Conservation (phyloP, 23 tunicate species). For the Ascidia mentula region DNA sequence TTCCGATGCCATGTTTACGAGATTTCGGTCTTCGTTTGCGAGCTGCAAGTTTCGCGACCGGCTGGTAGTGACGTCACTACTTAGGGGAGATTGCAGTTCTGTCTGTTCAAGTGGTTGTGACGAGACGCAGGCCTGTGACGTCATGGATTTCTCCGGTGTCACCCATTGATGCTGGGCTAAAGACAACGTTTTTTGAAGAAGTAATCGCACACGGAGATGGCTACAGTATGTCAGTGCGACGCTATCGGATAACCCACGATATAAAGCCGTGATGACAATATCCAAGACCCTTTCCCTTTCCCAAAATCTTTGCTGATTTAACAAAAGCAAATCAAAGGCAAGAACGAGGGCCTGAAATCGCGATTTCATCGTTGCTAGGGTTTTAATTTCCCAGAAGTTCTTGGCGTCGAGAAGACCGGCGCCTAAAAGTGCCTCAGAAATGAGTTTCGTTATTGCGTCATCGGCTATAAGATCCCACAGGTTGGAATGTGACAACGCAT, state of each 20-base stretch:
- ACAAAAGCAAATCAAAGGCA: background rate
- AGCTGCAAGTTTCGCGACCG: too few relatives aligned
- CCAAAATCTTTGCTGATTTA: background rate
- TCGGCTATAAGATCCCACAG: conserved; percentile 4
- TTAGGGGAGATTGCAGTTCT: too few relatives aligned
- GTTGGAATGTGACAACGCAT: background rate
- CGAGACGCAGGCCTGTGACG: background rate
- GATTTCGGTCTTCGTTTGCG: too few relatives aligned
- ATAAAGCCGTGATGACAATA: background rate
- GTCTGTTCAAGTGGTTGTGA: conserved; percentile 3
- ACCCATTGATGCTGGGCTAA: background rate
- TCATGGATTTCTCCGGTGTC: background rate
- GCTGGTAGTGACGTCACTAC: conserved; percentile 1
- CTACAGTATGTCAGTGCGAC: background rate
- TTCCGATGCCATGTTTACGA: too few relatives aligned
- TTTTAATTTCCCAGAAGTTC: background rate
- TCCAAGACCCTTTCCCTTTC: background rate
- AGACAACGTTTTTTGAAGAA: background rate
- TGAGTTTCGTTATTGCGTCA: background rate
- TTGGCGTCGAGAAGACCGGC: background rate
- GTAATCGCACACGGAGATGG: background rate
- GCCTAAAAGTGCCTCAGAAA: background rate
- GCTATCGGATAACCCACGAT: background rate
- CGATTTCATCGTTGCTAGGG: background rate
- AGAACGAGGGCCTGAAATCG: background rate